Base-by-base conservation (phyloP, 2,888 invertebrate species). In the Agrotis puta region DNA sequence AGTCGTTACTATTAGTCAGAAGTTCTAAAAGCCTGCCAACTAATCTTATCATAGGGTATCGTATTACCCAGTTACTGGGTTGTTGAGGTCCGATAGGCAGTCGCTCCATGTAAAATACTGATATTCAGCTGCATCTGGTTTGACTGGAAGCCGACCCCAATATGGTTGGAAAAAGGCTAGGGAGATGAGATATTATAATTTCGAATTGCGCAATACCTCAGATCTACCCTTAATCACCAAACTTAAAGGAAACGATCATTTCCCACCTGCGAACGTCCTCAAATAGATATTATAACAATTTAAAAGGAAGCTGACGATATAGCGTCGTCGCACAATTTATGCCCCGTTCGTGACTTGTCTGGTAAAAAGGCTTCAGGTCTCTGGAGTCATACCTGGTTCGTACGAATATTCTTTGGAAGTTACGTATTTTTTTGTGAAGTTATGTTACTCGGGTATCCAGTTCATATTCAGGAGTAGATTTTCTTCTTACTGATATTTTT, bases 261-360 rank as follows among this genome's bases (percentile, higher is more conserved):
- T 71, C 48, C 53, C 45, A 43, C 43, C 14, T 48, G 9, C 39
- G 22, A 53, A 77, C 54, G 45, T 59, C 50, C 14, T 77, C 50
- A 71, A 75, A 79, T 72, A 56, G 64, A 75, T 78, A 70, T 59
- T 56, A 64, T 74, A 84, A 78, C 75, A 78, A 84, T 79, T 84
- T 82, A 57, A 77, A 78, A 78, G 59, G 64, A 27, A 66, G 53
- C 66, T 51, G 66, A 62, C 64, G 61, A 71, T 63, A 64, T 68
- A 56, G 20, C 56, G 59, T 53, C 69, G 50, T 73, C 72, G 4
- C n/a, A n/a, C 65, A 75, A 74, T 74, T 81, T 73, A 82, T 81
- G 69, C 16, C 7, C 3, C 6, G 20, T 59, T n/a, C 82, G 82
- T 84, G 82, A 81, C 82, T 64, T 33, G 71, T 53, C 56, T 81